A percentile compares a stretch with the other conserved stretches of the same genome.
Conservation (phyloP, 2,888 invertebrate species). For the Rotaria macrura region DNA sequence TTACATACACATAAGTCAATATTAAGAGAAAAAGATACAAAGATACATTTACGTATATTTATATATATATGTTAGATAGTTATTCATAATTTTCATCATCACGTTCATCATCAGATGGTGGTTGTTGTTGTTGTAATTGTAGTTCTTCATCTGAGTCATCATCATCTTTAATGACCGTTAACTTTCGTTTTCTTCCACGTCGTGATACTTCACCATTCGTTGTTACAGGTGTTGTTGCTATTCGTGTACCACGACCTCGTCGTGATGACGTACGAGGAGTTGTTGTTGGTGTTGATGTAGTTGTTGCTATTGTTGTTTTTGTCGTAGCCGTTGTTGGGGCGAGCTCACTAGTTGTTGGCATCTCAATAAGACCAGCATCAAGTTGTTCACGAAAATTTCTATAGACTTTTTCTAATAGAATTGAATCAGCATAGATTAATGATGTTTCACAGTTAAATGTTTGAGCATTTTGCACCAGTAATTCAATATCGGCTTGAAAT, state of each 20-base stretch:
- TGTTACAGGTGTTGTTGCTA: not conserved
- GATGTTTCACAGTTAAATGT: conserved; percentile 91
- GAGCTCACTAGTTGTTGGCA: not conserved
- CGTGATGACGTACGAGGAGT: not conserved
- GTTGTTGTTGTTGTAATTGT: not conserved
- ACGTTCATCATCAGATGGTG: not conserved
- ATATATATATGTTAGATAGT: not conserved
- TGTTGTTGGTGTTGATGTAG: not conserved
- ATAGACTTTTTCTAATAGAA: conserved; percentile 66
- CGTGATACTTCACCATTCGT: not conserved
- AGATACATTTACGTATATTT: no score
- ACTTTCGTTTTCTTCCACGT: not conserved
- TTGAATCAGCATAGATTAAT: conserved; percentile 85
- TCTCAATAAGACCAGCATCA: conserved; percentile 37
- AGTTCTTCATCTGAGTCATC: not conserved
- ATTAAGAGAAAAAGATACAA: not conserved
- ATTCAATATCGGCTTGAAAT: conserved; percentile 70
- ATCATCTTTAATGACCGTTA: not conserved
- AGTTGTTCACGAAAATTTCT: conserved; percentile 51
- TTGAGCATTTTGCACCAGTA: conserved; percentile 89
- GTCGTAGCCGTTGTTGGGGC: not conserved
- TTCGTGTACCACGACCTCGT: not conserved
- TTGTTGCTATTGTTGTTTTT: not conserved
- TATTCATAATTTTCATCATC: not conserved
- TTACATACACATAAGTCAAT: not conserved